Evolutionary conservation across 2,113 vertebrate species (phyloP).

Genomic region (Pteronura brasiliensis): DNA sequence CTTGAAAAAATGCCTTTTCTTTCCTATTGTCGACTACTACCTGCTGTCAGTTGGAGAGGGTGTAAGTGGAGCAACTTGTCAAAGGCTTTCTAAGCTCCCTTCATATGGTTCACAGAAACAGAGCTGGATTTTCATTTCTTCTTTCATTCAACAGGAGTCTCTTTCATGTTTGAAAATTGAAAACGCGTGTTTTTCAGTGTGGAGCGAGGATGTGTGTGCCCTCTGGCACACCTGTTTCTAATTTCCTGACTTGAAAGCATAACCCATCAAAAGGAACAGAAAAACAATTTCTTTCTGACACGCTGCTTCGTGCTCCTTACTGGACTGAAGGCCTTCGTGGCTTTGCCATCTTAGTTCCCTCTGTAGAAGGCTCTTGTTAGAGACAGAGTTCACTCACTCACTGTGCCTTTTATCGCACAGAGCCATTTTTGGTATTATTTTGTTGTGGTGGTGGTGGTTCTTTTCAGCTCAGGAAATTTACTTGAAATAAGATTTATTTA

Average conservation of each 20-base stretch:
- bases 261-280: constrained; percentile 93
- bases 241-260: constrained; percentile 98
- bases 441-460: constrained; percentile 77
- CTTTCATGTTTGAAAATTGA: constrained; percentile 95
- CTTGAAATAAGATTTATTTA: constrained; percentile 67
- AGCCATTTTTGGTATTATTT: constrained; percentile 74
- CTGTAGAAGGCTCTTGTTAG: constrained; percentile 69
- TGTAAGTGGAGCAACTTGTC: constrained; percentile 74
- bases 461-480: constrained; percentile 75
- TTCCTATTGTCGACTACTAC: constrained; percentile 64
- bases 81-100: constrained; percentile 75
- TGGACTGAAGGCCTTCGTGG: constrained; percentile 74
- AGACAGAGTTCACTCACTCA: constrained; percentile 71
- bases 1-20: constrained; percentile 70
- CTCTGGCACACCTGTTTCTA: constrained; percentile 96
- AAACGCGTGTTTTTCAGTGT: constrained; percentile 88
- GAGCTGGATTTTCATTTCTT: constrained; percentile 86
- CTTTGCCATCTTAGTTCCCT: constrained; percentile 79
- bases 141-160: constrained; percentile 90
- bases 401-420: constrained; percentile 62
- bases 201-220: constrained; percentile 90
- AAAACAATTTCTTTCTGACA: constrained; percentile 94
- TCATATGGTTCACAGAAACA: constrained; percentile 86
- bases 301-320: constrained; percentile 79
- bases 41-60: constrained; percentile 70